Evolutionary conservation across 2,888 invertebrate genomes (phyloP).

Genomic region (Tinea semifulvella): DNA sequence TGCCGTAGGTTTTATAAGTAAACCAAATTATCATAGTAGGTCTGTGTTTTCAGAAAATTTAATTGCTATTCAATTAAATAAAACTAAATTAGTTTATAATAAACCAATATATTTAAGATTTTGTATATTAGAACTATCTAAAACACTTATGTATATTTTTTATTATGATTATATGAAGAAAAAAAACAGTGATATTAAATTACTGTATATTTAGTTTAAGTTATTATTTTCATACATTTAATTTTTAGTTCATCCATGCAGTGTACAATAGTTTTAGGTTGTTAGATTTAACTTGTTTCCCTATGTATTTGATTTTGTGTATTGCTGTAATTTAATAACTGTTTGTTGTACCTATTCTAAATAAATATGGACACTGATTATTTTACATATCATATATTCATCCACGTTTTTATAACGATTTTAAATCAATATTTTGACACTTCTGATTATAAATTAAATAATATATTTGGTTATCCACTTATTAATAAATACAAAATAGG

Average conservation of each 20-base stretch:
- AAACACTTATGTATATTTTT: slow-evolving; percentile 23
- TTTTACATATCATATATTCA: slow-evolving; percentile 23
- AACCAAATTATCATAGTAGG: slow-evolving; percentile 29
- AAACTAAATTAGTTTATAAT: slow-evolving; percentile 19
- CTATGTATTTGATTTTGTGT: no score
- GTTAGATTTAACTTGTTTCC: no score
- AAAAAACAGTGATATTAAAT: slow-evolving; percentile 17
- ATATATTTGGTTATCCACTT: slow-evolving; percentile 24
- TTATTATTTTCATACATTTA: no score
- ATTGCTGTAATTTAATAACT: no score
- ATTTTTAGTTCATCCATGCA: no score
- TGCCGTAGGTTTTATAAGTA: slow-evolving; percentile 23
- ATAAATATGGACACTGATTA: slow-evolving; percentile 25
- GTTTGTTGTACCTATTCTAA: no score
- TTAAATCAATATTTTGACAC: slow-evolving; percentile 22
- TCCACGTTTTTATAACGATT: no score
- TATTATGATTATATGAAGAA: slow-evolving; percentile 21
- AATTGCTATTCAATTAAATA: slow-evolving; percentile 22
- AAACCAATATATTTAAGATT: slow-evolving; percentile 23
- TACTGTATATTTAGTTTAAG: no score
- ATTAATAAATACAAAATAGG: slow-evolving; percentile 26
- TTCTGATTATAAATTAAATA: slow-evolving; percentile 25
- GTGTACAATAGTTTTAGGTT: no score
- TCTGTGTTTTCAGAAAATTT: slow-evolving; percentile 29
- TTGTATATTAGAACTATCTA: slow-evolving; percentile 21